Evolutionary conservation across 2,113 vertebrate genomes (phyloP), one percentile per base, ranked within the genome.

Genomic region (Solea senegalensis): DNA sequence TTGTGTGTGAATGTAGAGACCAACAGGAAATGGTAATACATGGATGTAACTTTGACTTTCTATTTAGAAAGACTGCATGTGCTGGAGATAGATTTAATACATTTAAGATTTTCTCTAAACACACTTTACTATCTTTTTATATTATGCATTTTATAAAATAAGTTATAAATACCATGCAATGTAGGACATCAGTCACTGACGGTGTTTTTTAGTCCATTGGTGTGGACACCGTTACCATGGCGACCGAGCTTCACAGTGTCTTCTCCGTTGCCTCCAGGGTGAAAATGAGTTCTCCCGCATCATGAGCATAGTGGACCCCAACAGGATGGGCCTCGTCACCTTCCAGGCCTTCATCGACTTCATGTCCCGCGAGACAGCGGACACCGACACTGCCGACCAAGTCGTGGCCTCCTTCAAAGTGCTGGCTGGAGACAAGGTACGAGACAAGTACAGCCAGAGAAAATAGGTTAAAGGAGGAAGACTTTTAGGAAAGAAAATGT

Each of bases 301-400:
- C 92, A 99, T 99, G 98, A 97, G 96, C 92, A 95, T 99, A 3
- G 98, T 99, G 1, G 98, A 99, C 78, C 98, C 98, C n/a, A 99
- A 99, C 93, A 94, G 96, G 65, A 80, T 98, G 78, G 97, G 97
- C 48, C 86, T 97, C 2, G 95, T 99, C 89, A 99, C 97, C 0
- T 99, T 99, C 94, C 98, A 99, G 93, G 96, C 95, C 90, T 99
- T 99, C 91, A 97, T 99, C 0, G 98, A 99, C 91, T 99, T 99
- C 81, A 99, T 99, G 98, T 99, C 97, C 79, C 95, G 96, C 2
- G 98, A 99, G 88, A 97, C 98, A 0, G 95, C 97, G 7, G 98
- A 99, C 83, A 99, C 98, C 0, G 98, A 99, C 62, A 99, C 98
- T 0, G 98, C 98, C 44, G 98, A 99, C 92, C 98, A 99, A 82